Conservation (phyloP, 2,888 invertebrate genomes). For the Polyommatus icarus region DNA sequence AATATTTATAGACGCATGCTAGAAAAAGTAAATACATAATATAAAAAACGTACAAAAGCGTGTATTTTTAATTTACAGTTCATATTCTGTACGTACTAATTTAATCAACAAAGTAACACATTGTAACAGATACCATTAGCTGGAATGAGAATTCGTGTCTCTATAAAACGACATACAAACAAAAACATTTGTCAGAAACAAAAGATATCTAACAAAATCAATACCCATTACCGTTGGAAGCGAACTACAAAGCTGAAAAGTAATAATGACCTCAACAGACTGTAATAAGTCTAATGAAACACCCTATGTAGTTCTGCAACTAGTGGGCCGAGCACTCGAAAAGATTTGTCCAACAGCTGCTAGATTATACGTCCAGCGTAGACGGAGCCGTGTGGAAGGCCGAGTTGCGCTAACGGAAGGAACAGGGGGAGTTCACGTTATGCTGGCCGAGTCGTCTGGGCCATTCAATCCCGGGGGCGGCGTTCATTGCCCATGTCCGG, state of each 20-base stretch:
- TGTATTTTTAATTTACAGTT: background rate
- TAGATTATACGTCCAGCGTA: slow-evolving; percentile 50
- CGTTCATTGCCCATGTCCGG: slow-evolving; percentile 75
- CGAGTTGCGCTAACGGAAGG: slow-evolving; percentile 44
- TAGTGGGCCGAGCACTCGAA: slow-evolving; percentile 67
- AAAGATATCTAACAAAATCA: slow-evolving; percentile 18
- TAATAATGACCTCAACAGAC: slow-evolving; percentile 50
- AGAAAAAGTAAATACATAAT: background rate
- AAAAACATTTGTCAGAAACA: background rate
- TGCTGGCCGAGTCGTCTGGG: slow-evolving; percentile 55
- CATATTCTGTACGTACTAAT: background rate
- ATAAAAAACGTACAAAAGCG: background rate
- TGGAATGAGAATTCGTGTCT: background rate
- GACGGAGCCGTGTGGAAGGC: slow-evolving; percentile 49
- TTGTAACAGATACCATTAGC: background rate
- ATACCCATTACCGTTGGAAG: slow-evolving; percentile 35
- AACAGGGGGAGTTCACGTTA: slow-evolving; percentile 63
- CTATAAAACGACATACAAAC: background rate
- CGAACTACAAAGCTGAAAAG: slow-evolving; percentile 43
- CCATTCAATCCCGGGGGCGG: slow-evolving; percentile 74
- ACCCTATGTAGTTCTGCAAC: slow-evolving; percentile 68
- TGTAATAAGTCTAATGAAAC: slow-evolving; percentile 51
- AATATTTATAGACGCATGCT: background rate
- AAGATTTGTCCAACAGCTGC: slow-evolving; percentile 73
- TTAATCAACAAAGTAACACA: background rate